phyloP scores from a whole-genome alignment of 53 echinoderm and acorn worm genomes.

The Patiria pectinifera region DNA sequence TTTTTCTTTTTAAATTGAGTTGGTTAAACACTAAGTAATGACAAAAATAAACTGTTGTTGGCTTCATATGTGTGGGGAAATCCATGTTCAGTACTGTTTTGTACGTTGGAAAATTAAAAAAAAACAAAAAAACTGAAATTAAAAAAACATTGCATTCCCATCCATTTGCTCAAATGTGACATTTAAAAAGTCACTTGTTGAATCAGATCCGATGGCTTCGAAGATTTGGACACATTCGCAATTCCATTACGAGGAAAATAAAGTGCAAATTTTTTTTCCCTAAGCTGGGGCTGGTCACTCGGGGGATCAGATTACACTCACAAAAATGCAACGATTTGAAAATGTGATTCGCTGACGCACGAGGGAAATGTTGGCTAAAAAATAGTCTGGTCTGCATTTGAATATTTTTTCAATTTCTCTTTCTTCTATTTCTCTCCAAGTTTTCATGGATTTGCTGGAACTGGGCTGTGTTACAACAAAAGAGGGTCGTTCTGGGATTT shows the following conservation, averaged over 20 bases:
- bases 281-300: neutral
- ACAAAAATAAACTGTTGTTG: too few relatives aligned
- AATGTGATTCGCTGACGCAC: neutral
- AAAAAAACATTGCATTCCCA: too few relatives aligned
- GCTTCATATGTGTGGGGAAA: too few relatives aligned
- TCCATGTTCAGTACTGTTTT: neutral
- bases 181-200: neutral
- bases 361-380: neutral
- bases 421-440: too few relatives aligned
- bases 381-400: neutral
- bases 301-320: neutral
- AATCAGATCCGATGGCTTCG: neutral
- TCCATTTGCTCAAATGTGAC: neutral
- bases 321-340: neutral
- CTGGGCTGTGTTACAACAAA: neutral
- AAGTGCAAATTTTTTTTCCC: neutral
- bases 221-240: neutral
- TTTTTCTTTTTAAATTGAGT: too few relatives aligned
- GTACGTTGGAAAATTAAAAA: neutral
- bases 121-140: neutral
- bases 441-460: neutral
- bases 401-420: neutral
- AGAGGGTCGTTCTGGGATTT: neutral
- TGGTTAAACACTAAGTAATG: too few relatives aligned
- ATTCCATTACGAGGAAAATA: neutral